These are phyloP conservation scores for Alectoris magna DNA, from an alignment of 2,797 vertebrate species.

Conservation along the genomic window DNA sequence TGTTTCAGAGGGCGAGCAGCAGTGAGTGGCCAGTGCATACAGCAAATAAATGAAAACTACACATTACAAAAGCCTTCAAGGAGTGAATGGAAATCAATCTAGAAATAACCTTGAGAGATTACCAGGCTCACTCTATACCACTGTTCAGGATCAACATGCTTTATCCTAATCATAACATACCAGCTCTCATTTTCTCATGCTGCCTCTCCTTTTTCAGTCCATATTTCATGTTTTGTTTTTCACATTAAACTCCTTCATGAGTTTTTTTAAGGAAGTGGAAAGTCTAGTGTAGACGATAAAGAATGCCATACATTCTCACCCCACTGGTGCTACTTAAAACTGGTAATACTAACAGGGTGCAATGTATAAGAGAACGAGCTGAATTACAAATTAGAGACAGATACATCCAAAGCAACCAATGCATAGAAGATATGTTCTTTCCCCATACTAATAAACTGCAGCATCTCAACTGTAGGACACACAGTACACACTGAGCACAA, in stretches of 20 bases:
- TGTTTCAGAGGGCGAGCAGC: background rate
- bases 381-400: background rate
- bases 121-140: background rate
- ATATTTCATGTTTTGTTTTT: background rate
- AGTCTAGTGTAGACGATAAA: background rate
- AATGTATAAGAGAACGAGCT: background rate
- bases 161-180: background rate
- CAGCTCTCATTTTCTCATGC: background rate
- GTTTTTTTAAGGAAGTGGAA: background rate
- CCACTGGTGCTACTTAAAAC: background rate
- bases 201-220: background rate
- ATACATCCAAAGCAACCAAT: background rate
- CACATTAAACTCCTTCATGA: background rate
- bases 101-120: background rate
- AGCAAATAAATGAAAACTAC: background rate
- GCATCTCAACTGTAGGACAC: background rate
- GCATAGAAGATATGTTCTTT: background rate
- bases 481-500: background rate
- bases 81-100: background rate
- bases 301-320: background rate
- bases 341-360: background rate
- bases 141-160: background rate
- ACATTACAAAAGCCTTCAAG: background rate
- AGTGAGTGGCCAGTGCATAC: background rate
- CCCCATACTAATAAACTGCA: background rate